A percentile compares a stretch with the other conserved stretches of the same genome.
Conservation (phyloP, 2,888 invertebrate species). For the Teleogryllus oceanicus region DNA sequence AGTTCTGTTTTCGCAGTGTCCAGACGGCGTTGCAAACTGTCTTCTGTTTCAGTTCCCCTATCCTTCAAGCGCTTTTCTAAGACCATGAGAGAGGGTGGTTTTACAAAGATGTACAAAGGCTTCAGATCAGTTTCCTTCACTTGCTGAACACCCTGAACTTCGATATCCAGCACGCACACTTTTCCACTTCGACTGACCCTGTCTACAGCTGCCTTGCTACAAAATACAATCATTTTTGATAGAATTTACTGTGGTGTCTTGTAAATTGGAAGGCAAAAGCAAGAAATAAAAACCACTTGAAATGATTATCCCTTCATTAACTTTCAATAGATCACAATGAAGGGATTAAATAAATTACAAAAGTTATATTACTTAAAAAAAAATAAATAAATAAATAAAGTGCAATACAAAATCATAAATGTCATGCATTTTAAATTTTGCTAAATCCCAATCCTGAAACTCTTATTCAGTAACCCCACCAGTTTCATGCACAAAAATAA, state of each 20-base stretch:
- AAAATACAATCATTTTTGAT: slow-evolving; percentile 42
- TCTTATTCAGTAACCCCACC: too few relatives aligned
- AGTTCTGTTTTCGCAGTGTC: slow-evolving; percentile 76
- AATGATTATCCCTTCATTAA: too few relatives aligned
- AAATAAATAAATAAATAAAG: background rate
- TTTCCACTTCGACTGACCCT: slow-evolving; percentile 75
- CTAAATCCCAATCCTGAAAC: too few relatives aligned
- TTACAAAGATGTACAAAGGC: slow-evolving; percentile 83
- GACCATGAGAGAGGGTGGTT: slow-evolving; percentile 81
- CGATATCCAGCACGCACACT: slow-evolving; percentile 91
- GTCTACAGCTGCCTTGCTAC: slow-evolving; percentile 79
- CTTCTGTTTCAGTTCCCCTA: slow-evolving; percentile 89
- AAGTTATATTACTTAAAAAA: too few relatives aligned
- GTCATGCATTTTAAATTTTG: too few relatives aligned
- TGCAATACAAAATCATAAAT: background rate
- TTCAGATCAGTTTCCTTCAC: slow-evolving; percentile 78
- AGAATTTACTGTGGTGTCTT: background rate
- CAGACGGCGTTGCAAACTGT: slow-evolving; percentile 74
- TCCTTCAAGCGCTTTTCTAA: slow-evolving; percentile 69
- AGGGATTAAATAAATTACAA: too few relatives aligned
- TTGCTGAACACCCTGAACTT: slow-evolving; percentile 89
- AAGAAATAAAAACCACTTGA: too few relatives aligned
- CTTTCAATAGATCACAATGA: too few relatives aligned
- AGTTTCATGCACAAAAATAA: too few relatives aligned
- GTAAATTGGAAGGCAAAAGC: too few relatives aligned